Base-by-base conservation (phyloP, 2,113 vertebrate species). In the Emydura subglobosa region DNA sequence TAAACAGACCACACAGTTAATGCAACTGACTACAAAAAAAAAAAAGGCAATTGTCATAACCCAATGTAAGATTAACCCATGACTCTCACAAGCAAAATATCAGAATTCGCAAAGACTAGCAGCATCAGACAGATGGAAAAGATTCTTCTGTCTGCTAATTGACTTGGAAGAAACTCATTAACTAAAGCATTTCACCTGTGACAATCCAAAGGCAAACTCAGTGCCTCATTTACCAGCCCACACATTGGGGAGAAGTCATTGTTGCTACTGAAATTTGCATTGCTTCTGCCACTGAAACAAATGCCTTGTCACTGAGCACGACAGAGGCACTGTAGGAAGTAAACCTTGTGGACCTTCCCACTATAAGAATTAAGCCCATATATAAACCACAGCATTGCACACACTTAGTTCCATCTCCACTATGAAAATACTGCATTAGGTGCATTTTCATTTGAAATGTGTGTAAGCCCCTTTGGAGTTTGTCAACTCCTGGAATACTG, bases 121-220 rank as follows among this genome's bases (percentile, higher is more conserved):
- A 88, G 76, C 55, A 65, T 78, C 6, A 11, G 91, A 92, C 97
- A 97, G 96, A 97, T 97, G 96, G 96, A 94, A 96, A 92, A 92
- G 91, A 92, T 79, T 82, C 47, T 78, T 93, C 79, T 9, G 24
- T 88, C 88, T 89, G 92, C 80, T 97, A 97, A 98, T 95, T 97
- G 97, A 92, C 93, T 90, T 88, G 91, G 94, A 96, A 96, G 85
- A 88, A 95, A 95, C 93, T 94, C 94, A 98, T 97, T 98, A 98
- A 96, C 79, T 54, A 92, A 92, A 47, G 1, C 84, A 97, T 95
- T 92, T 96, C 92, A 98, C 95, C 96, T 96, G 95, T 97, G 95
- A 94, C 80, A 96, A 78, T 74, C 80, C 94, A 88, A 61, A 61
- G 92, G 83, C 82, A 95, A 91, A 95, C 90, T 83, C 91, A 84